Base-by-base conservation (phyloP, 2,888 invertebrate species). In the Parnassius apollo region DNA sequence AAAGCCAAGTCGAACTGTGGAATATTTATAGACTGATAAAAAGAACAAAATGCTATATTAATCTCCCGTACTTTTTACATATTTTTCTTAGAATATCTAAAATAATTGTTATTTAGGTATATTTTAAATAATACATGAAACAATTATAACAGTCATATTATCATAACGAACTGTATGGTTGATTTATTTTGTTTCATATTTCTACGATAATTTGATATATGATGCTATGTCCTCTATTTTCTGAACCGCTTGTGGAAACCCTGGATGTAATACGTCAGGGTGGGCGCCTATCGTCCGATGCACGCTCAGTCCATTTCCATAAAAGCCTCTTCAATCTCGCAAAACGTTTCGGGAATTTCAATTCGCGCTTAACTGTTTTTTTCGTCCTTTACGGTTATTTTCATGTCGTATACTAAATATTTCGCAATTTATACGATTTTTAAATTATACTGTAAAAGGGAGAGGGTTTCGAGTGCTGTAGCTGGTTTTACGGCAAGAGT, bases 261-360 rank as follows among this genome's bases (percentile, higher is more conserved):
- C 59, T 53, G 10, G 44, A 42, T 42, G 48, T 72, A 69, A 69
- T 66, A 62, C 74, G 73, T 71, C 69, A 78, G 80, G 77, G 80
- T 69, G 75, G 74, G 68, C 66, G 73, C 72, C 86, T 86, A 88
- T 86, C 85, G 82, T 75, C 78, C 75, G 82, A 81, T 83, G 87
- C 85, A 86, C 87, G 83, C 84, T 75, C 78, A 78, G 84, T 84
- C 87, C 85, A 90, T 91, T 91, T 89, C 88, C 90, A 91, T 91
- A 91, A 91, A 91, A 91, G 90, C 88, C 90, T 90, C 90, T 89
- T 91, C 88, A 90, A 89, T 90, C 89, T 88, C 86, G 81, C 83
- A 85, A 86, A 90, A 88, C 89, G 89, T 80, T 89, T 78, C 80
- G 84, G 83, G 91, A 91, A 91, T 91, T 89, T 88, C 86, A 91